Conservation (phyloP, 2,797 vertebrate species). For the Ammospiza maritima region DNA sequence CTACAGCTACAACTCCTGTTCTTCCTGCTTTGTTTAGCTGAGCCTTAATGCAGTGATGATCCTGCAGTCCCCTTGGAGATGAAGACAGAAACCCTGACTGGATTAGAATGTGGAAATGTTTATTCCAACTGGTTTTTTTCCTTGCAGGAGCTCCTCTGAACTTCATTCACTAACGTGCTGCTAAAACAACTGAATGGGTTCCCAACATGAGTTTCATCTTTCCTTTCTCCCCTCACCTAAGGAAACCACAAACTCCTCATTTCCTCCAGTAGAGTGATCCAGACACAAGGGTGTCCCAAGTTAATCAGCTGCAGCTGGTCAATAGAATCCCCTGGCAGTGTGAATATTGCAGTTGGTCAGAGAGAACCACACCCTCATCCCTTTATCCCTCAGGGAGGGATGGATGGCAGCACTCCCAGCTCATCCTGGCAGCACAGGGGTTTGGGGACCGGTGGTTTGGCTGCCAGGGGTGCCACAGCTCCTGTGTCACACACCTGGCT, state of each 20-base stretch:
- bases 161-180: background rate
- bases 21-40: background rate
- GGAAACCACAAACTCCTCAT: background rate
- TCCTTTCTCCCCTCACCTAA: background rate
- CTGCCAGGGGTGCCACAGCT: background rate
- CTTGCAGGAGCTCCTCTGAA: background rate
- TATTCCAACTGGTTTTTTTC: background rate
- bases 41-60: background rate
- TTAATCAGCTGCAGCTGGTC: background rate
- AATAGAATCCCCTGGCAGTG: background rate
- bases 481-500: background rate
- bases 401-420: background rate
- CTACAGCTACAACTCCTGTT: background rate
- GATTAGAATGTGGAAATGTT: background rate
- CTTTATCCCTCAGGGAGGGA: background rate
- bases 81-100: background rate
- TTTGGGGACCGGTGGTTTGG: background rate
- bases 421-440: accelerated
- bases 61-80: background rate
- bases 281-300: background rate
- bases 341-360: background rate
- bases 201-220: background rate
- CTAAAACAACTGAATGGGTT: background rate
- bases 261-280: background rate
- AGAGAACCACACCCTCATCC: background rate